Conservation (phyloP, 1,140 invertebrate species). For the Spodoptera frugiperda region DNA sequence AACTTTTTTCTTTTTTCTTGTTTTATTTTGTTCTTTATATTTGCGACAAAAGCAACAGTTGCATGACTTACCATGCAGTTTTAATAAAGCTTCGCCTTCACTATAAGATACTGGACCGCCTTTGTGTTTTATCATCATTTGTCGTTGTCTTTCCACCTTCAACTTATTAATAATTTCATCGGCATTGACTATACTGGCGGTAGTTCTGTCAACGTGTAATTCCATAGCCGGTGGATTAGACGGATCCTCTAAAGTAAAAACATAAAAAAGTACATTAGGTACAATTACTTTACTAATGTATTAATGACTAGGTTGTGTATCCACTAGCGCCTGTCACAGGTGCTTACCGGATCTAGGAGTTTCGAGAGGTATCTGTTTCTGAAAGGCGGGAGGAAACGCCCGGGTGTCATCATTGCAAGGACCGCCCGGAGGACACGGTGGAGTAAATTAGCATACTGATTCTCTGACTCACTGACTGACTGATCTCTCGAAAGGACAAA, state of each 20-base stretch:
- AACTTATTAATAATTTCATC: not conserved
- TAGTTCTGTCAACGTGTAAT: not conserved
- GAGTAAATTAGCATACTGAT: too few relatives aligned
- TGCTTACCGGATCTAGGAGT: too few relatives aligned
- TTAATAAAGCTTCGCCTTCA: not conserved
- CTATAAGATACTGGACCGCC: too few relatives aligned
- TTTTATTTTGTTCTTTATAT: not conserved
- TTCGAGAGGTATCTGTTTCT: too few relatives aligned
- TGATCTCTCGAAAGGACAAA: too few relatives aligned
- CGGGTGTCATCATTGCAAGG: too few relatives aligned
- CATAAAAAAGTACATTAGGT: not conserved
- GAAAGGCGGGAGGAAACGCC: too few relatives aligned
- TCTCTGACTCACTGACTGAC: too few relatives aligned
- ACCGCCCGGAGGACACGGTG: too few relatives aligned
- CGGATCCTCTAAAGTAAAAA: not conserved
- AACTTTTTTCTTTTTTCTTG: not conserved
- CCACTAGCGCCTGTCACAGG: too few relatives aligned
- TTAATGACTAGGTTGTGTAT: too few relatives aligned
- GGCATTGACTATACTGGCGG: not conserved
- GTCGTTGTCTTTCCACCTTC: not conserved
- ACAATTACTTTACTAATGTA: too few relatives aligned
- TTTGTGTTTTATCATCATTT: not conserved
- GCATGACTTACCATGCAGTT: not conserved
- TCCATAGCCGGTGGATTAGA: not conserved
- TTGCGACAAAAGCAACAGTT: slow-evolving; percentile 1